Evolutionary conservation across 2,113 vertebrate species (phyloP), one percentile per base, ranked within the genome.

Genomic region (Cervus canadensis): DNA sequence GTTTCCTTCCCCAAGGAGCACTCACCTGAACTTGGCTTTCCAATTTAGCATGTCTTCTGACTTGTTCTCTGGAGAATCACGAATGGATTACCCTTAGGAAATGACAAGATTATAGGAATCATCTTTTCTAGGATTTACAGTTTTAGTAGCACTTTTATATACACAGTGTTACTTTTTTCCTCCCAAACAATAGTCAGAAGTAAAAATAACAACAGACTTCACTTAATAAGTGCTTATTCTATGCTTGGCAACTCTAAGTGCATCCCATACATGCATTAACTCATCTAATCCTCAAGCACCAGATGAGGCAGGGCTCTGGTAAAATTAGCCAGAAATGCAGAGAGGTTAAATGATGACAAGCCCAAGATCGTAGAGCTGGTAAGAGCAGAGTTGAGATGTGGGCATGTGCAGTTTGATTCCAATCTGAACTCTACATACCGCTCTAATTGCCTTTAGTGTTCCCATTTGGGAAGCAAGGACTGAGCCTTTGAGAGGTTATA

Each of bases 21-120:
- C 87, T 91, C 87, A 93, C 71, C 57, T 93, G 79, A 90, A 76
- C 43, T 91, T 76, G 48, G 79, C 60, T 92, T 93, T 96, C 95
- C 85, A 83, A 87, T 95, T 93, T 84, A 85, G 12, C 94, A 92
- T 96, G 89, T 96, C 64, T 97, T 82, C 90, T 93, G 48, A 95
- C 40, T 64, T 95, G 13, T 87, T 89, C 60, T 79, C 76, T 93
- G 36, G 86, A 90, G 92, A 97, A 92, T 94, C 33, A 33, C 43
- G 30, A 94, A 52, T 89, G 84, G 54, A 21, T 78, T 91, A 85
- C 86, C 76, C 50, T 90, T 67, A 64, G 89, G 87, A 97, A 97
- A 94, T 52, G 28, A 50, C 25, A 60, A 57, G 43, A 89, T 67
- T 92, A 76, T 78, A 23, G n/a, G 52, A 89, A 92, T 94, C 59